A percentile compares a stretch with the other conserved stretches of the same genome.
phyloP scores from a whole-genome alignment of 2,113 vertebrate species.

The Pedetes capensis region DNA sequence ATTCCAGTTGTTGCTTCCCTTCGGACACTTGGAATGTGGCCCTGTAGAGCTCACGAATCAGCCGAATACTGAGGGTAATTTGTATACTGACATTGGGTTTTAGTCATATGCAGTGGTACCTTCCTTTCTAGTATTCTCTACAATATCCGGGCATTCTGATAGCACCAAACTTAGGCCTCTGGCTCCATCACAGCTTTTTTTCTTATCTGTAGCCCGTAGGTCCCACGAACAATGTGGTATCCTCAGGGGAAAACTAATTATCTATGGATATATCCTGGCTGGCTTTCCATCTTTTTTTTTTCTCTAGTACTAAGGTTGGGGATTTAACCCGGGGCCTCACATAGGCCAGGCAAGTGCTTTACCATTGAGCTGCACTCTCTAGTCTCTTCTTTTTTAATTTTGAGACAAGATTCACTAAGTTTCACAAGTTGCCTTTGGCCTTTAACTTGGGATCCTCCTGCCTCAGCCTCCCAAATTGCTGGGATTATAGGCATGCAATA shows the following conservation, averaged over 20 bases:
- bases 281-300: too few species aligned
- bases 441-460: too few species aligned
- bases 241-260: background rate
- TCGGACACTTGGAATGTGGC: background rate
- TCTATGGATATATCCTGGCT: background rate
- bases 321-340: too few species aligned
- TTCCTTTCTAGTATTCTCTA: background rate
- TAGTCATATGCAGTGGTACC: background rate
- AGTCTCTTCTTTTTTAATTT: too few species aligned
- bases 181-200: background rate
- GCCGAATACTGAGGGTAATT: background rate
- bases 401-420: too few species aligned
- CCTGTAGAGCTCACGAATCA: background rate
- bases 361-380: too few species aligned
- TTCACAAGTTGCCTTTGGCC: too few species aligned
- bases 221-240: background rate
- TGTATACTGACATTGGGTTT: background rate
- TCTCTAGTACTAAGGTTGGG: too few species aligned
- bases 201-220: background rate
- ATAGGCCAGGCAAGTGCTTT: too few species aligned
- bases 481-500: too few species aligned
- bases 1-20: background rate
- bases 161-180: background rate
- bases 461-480: too few species aligned
- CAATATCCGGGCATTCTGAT: background rate